phyloP scores from a whole-genome alignment of 1,140 invertebrate species.

The Zaprionus nigranus region DNA sequence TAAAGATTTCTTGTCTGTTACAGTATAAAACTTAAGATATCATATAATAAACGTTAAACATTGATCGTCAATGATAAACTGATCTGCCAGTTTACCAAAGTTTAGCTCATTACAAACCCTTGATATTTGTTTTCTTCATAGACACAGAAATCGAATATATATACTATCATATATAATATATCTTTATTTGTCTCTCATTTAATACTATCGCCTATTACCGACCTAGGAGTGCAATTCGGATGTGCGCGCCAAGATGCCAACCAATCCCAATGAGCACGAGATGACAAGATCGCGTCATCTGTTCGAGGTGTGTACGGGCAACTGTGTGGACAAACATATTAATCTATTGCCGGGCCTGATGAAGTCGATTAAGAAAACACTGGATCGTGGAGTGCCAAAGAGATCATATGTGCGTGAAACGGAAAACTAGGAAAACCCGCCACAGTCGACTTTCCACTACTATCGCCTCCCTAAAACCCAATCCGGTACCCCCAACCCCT shows the following conservation, averaged over 20 bases:
- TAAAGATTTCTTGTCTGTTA: too few species aligned
- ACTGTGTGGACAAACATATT: slow-evolving; percentile 94
- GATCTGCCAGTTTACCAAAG: background rate
- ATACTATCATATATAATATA: too few species aligned
- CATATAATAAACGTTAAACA: too few species aligned
- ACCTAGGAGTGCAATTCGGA: slow-evolving; percentile 90
- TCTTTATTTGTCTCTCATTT: background rate
- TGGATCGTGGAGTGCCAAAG: slow-evolving; percentile 79
- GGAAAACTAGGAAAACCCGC: background rate
- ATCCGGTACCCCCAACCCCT: background rate
- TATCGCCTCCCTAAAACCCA: background rate
- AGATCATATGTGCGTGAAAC: slow-evolving; percentile 12
- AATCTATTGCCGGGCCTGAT: slow-evolving; percentile 89
- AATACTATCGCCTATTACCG: background rate
- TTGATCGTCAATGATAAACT: too few species aligned
- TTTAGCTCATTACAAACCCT: too few species aligned
- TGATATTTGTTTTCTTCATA: too few species aligned
- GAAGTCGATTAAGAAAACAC: slow-evolving; percentile 89
- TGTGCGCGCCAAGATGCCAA: slow-evolving; percentile 89
- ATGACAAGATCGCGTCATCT: slow-evolving; percentile 88
- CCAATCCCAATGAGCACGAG: slow-evolving; percentile 88
- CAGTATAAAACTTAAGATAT: too few species aligned
- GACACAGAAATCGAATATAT: too few species aligned
- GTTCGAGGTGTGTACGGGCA: slow-evolving; percentile 93
- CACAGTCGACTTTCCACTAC: background rate